A percentile compares a stretch with the other conserved stretches of the same genome.
These are phyloP conservation scores for Tipula unca DNA, from an alignment of 2,888 invertebrate genomes.

Conservation along the genomic window DNA sequence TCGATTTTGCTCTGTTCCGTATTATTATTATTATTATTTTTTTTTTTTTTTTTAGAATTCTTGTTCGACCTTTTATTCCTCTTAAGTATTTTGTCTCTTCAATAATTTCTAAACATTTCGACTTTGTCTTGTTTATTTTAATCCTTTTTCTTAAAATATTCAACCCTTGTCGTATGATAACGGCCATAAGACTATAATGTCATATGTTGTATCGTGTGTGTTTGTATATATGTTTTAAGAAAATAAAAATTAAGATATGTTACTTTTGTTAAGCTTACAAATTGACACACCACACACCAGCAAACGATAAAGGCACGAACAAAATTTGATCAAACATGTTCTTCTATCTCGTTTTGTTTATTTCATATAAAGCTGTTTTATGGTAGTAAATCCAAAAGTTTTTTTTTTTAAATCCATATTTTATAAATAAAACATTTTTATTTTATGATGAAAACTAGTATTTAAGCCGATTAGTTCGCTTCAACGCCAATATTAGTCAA, in stretches of 20 bases:
- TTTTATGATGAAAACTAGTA: not conserved
- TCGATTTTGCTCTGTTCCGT: not conserved
- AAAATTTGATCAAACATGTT: not conserved
- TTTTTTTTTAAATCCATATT: not conserved
- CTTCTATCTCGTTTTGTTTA: not conserved
- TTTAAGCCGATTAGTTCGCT: not conserved
- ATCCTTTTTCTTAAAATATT: constrained; percentile 8
- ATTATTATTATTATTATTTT: not conserved
- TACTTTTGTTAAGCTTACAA: constrained; percentile 4
- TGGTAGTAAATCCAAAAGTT: not conserved
- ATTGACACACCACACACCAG: not conserved
- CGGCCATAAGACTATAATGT: not conserved
- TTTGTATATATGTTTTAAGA: not conserved
- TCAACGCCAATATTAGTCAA: not conserved
- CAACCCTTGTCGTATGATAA: not conserved
- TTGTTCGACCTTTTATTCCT: not conserved
- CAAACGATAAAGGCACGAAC: not conserved
- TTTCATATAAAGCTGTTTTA: not conserved
- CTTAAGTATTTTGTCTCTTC: not conserved
- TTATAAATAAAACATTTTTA: not conserved
- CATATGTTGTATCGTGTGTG: not conserved
- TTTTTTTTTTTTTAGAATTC: not conserved
- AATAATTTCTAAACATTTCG: constrained; percentile 14
- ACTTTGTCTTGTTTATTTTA: constrained; percentile 14
- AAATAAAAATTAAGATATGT: not conserved